Base-by-base conservation (phyloP, 1,140 invertebrate species). In the Euschistus heros region DNA sequence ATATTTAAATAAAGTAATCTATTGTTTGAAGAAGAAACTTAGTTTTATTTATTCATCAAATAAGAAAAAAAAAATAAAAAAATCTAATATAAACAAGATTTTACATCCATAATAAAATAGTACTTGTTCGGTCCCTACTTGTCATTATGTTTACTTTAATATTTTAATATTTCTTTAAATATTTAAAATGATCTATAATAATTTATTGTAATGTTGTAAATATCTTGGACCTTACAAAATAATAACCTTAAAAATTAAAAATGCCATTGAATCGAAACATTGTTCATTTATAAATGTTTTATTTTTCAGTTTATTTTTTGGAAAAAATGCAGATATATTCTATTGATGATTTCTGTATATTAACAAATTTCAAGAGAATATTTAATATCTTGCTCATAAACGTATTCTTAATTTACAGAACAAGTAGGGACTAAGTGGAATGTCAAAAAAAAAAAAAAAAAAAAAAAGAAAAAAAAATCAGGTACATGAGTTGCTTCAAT, bases 401-500 rank as follows among this genome's bases (percentile, higher is more conserved):
- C 26, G 24, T 57, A 57, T 57, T 57, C 24, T 57, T 57, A 24
- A 57, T 57, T 57, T 57, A 57, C 54, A 57, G 54, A 57, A 57
- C 54, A 57, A 57, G 54, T 57, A 57, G 54, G 54, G 54, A 57
- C 54, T 57, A 57, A 20, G 8, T 57, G 26, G 54, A 24, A 57
- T 57, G 24, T 57, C 26, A 57, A 52, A 52, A 52, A 17, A 52
- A 52, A 13, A 52, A 8, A 13, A 52, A 13, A 52, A 52, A 13
- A 52, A 52, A 52, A 52, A 52, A 44, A 17, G 24, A 57, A 57
- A 57, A 22, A 57, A 57, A 57, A 57, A 57, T 57, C 54, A 57
- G 54, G 54, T 57, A 57, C 54, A 57, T 57, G 54, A 57, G 54
- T 57, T 57, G 54, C 54, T 57, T 57, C 54, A 57, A 57, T 57